Percentiles rank a stretch among this genome's conserved stretches.
Evolutionary conservation across 2,113 vertebrate species (phyloP).

Genomic region (Balaeniceps rex): DNA sequence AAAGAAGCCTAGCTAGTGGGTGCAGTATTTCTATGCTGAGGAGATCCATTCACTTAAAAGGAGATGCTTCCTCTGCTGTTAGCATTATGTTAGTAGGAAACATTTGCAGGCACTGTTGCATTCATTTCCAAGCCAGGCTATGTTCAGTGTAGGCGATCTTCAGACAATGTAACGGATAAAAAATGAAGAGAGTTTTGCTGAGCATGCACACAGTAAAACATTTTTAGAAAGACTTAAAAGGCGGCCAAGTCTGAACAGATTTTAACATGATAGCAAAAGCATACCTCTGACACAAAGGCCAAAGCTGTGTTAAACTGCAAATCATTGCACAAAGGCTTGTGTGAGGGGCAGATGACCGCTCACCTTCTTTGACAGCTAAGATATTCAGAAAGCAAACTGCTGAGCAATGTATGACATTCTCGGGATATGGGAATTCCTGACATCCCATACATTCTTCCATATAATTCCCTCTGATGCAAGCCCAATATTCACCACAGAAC

Average conservation of each 20-base stretch:
- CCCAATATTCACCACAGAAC: not conserved
- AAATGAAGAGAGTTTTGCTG: not conserved
- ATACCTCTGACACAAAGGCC: not conserved
- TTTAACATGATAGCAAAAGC: not conserved
- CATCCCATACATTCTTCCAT: not conserved
- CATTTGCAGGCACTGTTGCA: not conserved
- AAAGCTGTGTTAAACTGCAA: not conserved
- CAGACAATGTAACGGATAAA: not conserved
- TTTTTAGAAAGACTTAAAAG: not conserved
- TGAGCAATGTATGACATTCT: not conserved
- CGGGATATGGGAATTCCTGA: not conserved
- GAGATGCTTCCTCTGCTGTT: not conserved
- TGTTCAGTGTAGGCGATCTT: not conserved
- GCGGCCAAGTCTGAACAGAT: not conserved
- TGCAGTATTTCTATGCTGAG: not conserved
- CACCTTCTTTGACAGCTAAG: fast-evolving
- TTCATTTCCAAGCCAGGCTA: not conserved
- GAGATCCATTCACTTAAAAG: not conserved
- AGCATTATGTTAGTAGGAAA: not conserved
- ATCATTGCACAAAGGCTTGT: not conserved
- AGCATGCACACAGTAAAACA: not conserved
- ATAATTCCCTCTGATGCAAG: not conserved
- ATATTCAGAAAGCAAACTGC: not conserved
- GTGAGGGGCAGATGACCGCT: not conserved
- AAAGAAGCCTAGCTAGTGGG: not conserved